phyloP scores from a whole-genome alignment of 2,888 invertebrate species.

The Agonopterix alstromeriana region DNA sequence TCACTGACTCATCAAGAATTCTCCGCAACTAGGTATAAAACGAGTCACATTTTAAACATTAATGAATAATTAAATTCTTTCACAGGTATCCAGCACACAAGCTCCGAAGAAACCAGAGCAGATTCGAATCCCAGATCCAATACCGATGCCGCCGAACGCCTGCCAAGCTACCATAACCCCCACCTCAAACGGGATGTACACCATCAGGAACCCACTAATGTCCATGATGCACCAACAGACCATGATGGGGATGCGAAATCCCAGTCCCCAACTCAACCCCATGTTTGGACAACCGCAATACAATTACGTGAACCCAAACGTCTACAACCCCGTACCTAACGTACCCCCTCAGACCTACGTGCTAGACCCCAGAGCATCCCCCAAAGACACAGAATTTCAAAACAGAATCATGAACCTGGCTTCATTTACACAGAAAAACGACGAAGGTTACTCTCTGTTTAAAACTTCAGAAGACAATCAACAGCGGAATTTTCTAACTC shows the following conservation, averaged over 20 bases:
- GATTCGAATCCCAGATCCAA: slow-evolving; percentile 60
- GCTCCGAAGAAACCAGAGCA: slow-evolving; percentile 45
- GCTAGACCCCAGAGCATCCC: slow-evolving; percentile 25
- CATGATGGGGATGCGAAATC: slow-evolving; percentile 40
- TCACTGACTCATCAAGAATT: background rate
- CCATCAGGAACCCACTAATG: slow-evolving; percentile 85
- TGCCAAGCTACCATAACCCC: slow-evolving; percentile 73
- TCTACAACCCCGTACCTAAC: slow-evolving; percentile 27
- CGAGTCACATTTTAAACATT: too few species aligned
- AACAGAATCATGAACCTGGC: slow-evolving; percentile 56
- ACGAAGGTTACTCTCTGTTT: slow-evolving; percentile 66
- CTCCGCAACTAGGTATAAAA: too few species aligned
- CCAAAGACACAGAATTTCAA: slow-evolving; percentile 49
- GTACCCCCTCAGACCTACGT: slow-evolving; percentile 3
- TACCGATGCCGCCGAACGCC: slow-evolving; percentile 64
- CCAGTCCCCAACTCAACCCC: slow-evolving; percentile 30
- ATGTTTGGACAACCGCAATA: slow-evolving; percentile 34
- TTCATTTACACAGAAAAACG: slow-evolving; percentile 64
- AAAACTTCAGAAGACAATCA: slow-evolving; percentile 48
- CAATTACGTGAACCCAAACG: slow-evolving; percentile 48
- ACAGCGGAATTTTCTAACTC: slow-evolving; percentile 44
- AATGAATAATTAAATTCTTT: background rate
- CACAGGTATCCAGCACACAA: slow-evolving; percentile 9
- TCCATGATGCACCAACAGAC: slow-evolving; percentile 69
- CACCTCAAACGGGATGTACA: slow-evolving; percentile 84